phyloP scores from a whole-genome alignment of 2,113 vertebrate species.

The Halichoerus grypus region DNA sequence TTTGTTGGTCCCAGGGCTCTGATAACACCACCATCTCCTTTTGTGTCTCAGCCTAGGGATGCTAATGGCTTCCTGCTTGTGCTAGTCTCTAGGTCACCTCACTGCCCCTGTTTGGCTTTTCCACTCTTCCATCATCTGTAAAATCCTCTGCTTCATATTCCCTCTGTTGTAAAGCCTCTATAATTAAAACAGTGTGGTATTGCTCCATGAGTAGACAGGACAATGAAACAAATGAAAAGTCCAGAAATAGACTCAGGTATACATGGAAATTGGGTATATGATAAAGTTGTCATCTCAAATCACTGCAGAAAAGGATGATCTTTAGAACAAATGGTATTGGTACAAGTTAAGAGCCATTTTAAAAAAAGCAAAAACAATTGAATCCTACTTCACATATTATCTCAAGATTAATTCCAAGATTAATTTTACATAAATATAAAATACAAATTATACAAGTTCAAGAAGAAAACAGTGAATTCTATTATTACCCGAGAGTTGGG shows the following conservation, averaged over 20 bases:
- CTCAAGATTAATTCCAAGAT: conserved; percentile 6
- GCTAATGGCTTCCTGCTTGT: not conserved
- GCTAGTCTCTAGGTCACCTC: not conserved
- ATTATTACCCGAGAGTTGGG: not conserved
- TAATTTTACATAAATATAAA: conserved; percentile 45
- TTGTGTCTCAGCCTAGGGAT: not conserved
- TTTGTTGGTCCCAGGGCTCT: not conserved
- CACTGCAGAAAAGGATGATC: not conserved
- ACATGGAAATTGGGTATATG: conserved; percentile 50
- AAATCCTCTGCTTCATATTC: not conserved
- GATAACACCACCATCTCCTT: not conserved
- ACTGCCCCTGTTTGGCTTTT: not conserved
- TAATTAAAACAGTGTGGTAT: conserved; percentile 14
- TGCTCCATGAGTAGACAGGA: not conserved
- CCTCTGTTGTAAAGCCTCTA: not conserved
- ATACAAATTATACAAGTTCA: conserved; percentile 17
- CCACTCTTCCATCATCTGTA: not conserved
- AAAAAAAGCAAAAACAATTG: not conserved
- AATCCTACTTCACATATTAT: not conserved
- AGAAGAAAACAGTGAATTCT: conserved; percentile 22
- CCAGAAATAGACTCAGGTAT: conserved; percentile 55
- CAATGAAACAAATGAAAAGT: conserved; percentile 1
- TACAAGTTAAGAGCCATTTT: not conserved
- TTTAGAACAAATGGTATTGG: conserved; percentile 49
- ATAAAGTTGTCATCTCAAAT: conserved; percentile 46